Conservation (phyloP, 2,113 vertebrate species). For the Macroglossus sobrinus region DNA sequence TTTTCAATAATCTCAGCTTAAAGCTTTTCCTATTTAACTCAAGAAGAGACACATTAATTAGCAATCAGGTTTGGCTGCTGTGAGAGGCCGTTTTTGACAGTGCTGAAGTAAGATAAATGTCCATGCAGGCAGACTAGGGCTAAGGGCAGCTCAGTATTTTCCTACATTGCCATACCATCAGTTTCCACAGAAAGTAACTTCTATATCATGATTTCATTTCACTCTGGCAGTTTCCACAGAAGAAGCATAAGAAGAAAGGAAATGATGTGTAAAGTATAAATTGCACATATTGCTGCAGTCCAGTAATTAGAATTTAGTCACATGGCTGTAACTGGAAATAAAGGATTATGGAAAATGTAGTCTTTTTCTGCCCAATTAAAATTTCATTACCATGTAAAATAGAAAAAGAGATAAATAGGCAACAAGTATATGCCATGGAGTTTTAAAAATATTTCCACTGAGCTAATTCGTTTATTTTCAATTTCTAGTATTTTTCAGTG, state of each 20-base stretch:
- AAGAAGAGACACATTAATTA: background rate
- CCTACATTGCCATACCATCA: background rate
- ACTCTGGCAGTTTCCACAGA: background rate
- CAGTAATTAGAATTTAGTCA: background rate
- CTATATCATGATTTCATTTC: background rate
- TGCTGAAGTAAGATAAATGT: background rate
- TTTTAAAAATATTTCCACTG: background rate
- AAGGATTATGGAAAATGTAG: background rate
- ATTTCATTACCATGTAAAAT: conserved; percentile 7
- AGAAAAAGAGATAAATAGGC: background rate
- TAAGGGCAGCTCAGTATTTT: background rate
- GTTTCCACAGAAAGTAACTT: background rate
- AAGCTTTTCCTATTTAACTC: background rate
- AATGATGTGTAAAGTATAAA: background rate
- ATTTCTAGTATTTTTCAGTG: background rate
- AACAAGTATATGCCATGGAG: background rate
- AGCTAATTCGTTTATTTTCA: background rate
- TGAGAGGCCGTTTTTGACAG: background rate
- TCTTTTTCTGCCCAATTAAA: background rate
- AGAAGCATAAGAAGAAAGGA: background rate
- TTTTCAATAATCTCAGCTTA: background rate
- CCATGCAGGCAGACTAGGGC: background rate
- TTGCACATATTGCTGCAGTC: background rate
- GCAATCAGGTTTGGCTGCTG: background rate
- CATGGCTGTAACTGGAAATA: background rate